Conservation (phyloP, 1,140 invertebrate species). For the Saccostrea echinata region DNA sequence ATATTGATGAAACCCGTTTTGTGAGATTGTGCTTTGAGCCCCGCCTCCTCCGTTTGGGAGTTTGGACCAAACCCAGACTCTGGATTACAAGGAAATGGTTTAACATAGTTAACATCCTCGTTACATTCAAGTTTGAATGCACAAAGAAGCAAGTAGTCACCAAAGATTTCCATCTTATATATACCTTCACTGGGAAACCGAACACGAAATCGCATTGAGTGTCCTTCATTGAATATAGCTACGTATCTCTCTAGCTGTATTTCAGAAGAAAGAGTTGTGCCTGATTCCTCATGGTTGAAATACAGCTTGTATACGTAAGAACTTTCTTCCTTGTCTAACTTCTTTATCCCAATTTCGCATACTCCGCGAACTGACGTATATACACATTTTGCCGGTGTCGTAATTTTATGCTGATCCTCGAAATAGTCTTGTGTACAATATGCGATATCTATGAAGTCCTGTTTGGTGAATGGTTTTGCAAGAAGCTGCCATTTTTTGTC, state of each 20-base stretch:
- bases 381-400: slow-evolving; percentile 46
- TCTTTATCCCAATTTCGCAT: slow-evolving; percentile 44
- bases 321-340: not conserved
- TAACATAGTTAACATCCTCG: slow-evolving; percentile 37
- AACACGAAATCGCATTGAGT: slow-evolving; percentile 43
- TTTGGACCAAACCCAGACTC: slow-evolving; percentile 56
- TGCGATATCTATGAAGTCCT: slow-evolving; percentile 56
- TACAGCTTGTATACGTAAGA: slow-evolving; percentile 42
- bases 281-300: slow-evolving; percentile 47
- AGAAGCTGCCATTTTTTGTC: slow-evolving; percentile 69
- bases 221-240: slow-evolving; percentile 36
- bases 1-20: slow-evolving; percentile 40
- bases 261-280: slow-evolving; percentile 6
- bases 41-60: slow-evolving; percentile 34
- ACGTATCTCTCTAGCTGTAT: slow-evolving; percentile 51
- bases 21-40: slow-evolving; percentile 44
- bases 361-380: slow-evolving; percentile 38
- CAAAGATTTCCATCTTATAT: slow-evolving; percentile 50
- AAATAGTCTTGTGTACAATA: slow-evolving; percentile 51
- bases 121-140: slow-evolving; percentile 57
- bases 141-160: slow-evolving; percentile 43
- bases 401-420: slow-evolving; percentile 41
- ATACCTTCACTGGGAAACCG: slow-evolving; percentile 51
- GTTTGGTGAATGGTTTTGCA: slow-evolving; percentile 57
- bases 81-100: slow-evolving; percentile 51